phyloP scores from a whole-genome alignment of 2,797 vertebrate species.

The Gambelia wislizenii region DNA sequence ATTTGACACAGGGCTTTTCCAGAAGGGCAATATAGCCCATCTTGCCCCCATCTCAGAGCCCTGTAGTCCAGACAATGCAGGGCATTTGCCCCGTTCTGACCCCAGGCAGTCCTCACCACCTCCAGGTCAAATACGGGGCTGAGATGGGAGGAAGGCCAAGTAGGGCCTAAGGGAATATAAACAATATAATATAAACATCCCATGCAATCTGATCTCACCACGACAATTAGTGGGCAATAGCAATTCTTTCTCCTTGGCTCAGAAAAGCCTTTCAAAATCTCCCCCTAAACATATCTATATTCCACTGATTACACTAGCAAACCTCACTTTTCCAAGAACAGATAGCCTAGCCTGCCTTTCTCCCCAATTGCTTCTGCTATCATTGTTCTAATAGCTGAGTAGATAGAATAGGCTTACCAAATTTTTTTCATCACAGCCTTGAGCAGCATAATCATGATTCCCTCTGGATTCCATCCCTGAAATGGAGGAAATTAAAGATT shows the following conservation, averaged over 20 bases:
- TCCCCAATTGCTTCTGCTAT: not conserved
- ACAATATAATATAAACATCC: not conserved
- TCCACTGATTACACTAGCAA: not conserved
- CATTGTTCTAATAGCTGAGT: not conserved
- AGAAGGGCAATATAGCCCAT: no score
- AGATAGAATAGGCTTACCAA: conserved; percentile 19
- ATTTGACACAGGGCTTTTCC: no score
- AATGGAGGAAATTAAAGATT: conserved; percentile 5
- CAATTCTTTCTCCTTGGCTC: not conserved
- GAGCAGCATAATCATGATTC: conserved; percentile 38
- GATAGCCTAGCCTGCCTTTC: not conserved
- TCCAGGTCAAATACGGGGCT: no score
- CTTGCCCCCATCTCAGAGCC: no score
- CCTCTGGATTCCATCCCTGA: conserved; percentile 33
- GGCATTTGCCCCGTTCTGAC: no score
- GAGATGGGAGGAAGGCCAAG: no score
- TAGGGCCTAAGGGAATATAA: not conserved
- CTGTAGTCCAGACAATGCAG: no score
- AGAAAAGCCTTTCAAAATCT: not conserved
- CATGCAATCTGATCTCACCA: not conserved
- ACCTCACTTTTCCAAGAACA: not conserved
- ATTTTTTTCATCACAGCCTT: conserved; percentile 10
- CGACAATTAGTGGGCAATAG: not conserved
- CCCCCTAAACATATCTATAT: not conserved
- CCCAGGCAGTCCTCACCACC: no score